Evolutionary conservation across 1,140 invertebrate species (phyloP), one percentile per base, ranked within the genome.

Genomic region (Saccostrea echinata): DNA sequence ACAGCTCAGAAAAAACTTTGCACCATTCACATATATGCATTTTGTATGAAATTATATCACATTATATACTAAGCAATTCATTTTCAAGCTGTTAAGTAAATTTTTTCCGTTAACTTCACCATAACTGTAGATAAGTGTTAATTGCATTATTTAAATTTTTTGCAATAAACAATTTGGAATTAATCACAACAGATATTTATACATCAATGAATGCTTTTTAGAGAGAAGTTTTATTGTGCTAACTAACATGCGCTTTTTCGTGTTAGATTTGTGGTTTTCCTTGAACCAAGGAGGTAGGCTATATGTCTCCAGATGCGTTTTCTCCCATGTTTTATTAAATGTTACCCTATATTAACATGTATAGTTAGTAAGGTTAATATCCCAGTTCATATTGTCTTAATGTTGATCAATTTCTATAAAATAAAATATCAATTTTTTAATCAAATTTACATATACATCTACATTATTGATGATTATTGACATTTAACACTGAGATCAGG

Each of bases 181-280:
- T 21, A 61, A 61, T 21, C n/a, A n/a, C 16, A n/a, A 61, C 0
- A 76, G 13, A 30, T 76, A 18, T 13, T 30, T 76, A 76, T 13
- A 30, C 11, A 2, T 16, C 33, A 30, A 30, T 30, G 13, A 13
- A 30, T 33, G 30, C 27, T 76, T 18, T 30, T 1, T 43, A 18
- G 68, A 76, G 11, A 13, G 8, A 30, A 30, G 68, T 12, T 76
- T 16, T 76, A 30, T 76, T 27, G 68, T 16, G 33, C 27, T 76
- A 76, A 76, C 68, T 11, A 30, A 76, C 27, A 16, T 76, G 68
- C 24, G 27, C 68, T 76, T 76, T 76, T 76, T 76, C 27, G 27
- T 76, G 27, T 30, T 35, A 76, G 68, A 76, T 76, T 33, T 27
- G 68, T 33, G 11, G 30, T 16, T 33, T 76, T 76, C 68, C 68